Base-by-base conservation (phyloP, 1,140 invertebrate species). In the Heterodera schachtii region DNA sequence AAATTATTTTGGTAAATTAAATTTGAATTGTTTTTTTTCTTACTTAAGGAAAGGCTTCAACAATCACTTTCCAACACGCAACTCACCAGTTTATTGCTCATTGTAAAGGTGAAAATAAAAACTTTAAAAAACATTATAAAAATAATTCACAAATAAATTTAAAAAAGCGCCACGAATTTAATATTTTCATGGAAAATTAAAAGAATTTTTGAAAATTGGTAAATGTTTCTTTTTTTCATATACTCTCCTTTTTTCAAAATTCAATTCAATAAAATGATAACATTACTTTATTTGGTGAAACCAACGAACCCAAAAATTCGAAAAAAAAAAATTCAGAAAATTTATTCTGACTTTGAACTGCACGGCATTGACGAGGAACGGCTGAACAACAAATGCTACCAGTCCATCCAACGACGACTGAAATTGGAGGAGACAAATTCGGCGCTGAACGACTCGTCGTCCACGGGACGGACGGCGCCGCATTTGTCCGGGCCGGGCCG, bases 301-400 rank as follows among this genome's bases (percentile, higher is more conserved):
- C n/a, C 31, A 31, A 31, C 31, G 0, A 31, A 31, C 31, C 31
- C 8, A 80, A 57, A 6, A 60, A 19, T 81, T 8, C 19, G 21
- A 80, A 81, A 80, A 44, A 49, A 4, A 16, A 16, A 57, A 21
- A 3, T 66, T 19, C 90, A 98, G 95, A 99, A 99, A 94, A 93
- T 98, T 88, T 98, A 97, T 91, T 95, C 95, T 41, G 97, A 98
- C 91, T 99, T 98, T 92, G 97, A 98, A 91, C 93, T 99, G 77
- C 97, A 99, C 92, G 97, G 97, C 81, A 96, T 99, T 31, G 95
- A 96, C 90, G 97, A 98, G 89, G 96, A 98, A 90, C 95, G 96
- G 91, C 91, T 99, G n/a, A 97, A 98, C 92, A 95, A 94, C 70
- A 97, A 97, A 92, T 94, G 94, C 87, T 98, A 98, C 93, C 95